Evolutionary conservation across 1,140 invertebrate genomes (phyloP).

Genomic region (Drosophila repletoides): DNA sequence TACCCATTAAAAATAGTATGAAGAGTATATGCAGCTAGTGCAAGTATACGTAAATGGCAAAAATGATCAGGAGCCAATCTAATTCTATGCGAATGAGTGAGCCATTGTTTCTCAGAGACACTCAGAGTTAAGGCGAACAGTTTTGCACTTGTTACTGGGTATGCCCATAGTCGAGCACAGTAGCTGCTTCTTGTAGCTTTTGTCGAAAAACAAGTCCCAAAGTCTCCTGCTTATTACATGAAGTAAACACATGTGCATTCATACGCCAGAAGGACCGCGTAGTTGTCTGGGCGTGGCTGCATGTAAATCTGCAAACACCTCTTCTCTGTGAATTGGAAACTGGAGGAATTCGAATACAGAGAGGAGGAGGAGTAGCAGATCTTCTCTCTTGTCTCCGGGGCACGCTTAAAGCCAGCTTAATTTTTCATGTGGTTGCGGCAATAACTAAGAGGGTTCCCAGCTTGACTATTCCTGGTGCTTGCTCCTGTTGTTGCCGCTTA

Average conservation of each 20-base stretch:
- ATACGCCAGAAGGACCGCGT: background rate
- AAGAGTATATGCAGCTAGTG: no score
- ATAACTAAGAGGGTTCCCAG: constrained; percentile 47
- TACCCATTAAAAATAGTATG: no score
- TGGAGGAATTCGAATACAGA: background rate
- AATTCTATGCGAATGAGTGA: no score
- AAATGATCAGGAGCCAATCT: no score
- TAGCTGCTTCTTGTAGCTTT: background rate
- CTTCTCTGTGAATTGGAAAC: constrained; percentile 47
- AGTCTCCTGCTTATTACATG: constrained; percentile 72
- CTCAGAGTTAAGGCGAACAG: no score
- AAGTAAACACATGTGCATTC: constrained; percentile 56
- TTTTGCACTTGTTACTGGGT: no score
- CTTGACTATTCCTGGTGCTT: constrained; percentile 17
- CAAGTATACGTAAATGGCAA: no score
- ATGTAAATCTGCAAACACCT: constrained; percentile 70
- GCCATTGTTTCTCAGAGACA: no score
- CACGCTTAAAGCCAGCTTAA: constrained; percentile 64
- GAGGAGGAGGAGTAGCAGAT: background rate
- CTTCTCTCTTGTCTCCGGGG: constrained; percentile 43
- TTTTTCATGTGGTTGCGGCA: constrained; percentile 65
- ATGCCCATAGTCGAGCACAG: no score
- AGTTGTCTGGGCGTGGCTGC: constrained; percentile 1
- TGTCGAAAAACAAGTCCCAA: constrained; percentile 52
- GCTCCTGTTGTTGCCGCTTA: background rate